phyloP scores from a whole-genome alignment of 2,797 vertebrate genomes.

The Xiphorhynchus erythropygius region DNA sequence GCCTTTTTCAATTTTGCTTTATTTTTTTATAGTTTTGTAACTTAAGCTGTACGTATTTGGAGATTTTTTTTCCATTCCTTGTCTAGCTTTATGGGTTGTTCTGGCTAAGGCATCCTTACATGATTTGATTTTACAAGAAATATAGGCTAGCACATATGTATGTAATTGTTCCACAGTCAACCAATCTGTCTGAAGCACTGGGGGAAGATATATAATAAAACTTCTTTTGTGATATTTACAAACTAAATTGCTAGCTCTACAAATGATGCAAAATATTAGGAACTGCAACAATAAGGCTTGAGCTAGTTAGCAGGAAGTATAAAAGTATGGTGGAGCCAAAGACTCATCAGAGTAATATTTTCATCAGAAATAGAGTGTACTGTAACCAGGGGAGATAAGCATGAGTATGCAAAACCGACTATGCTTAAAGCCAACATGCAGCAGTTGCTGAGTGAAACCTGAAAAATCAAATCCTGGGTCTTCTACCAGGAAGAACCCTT shows the following conservation, averaged over 20 bases:
- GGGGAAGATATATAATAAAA: not conserved
- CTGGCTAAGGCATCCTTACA: constrained; percentile 37
- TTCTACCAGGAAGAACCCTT: not conserved
- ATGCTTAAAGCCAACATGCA: not conserved
- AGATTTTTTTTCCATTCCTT: constrained; percentile 64
- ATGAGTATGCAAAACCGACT: constrained; percentile 27
- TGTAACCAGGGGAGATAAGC: constrained; percentile 32
- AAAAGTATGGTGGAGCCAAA: not conserved
- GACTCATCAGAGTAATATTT: constrained; percentile 16
- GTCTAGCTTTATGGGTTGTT: constrained; percentile 75
- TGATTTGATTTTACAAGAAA: constrained; percentile 55
- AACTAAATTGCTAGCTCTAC: constrained; percentile 2
- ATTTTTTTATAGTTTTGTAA: constrained; percentile 70
- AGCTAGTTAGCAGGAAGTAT: not conserved
- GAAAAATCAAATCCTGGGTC: not conserved
- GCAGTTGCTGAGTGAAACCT: constrained; percentile 13
- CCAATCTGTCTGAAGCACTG: constrained; percentile 1
- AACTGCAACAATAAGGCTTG: constrained; percentile 15
- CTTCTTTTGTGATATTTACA: constrained; percentile 13
- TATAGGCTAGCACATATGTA: constrained; percentile 40
- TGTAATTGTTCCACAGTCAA: constrained; percentile 33
- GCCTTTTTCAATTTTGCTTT: constrained; percentile 61
- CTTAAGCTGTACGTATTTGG: constrained; percentile 68
- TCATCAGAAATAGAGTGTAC: constrained; percentile 24
- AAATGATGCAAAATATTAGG: constrained; percentile 39